Base-by-base conservation (phyloP, 2,113 vertebrate species). In the Sander vitreus region DNA sequence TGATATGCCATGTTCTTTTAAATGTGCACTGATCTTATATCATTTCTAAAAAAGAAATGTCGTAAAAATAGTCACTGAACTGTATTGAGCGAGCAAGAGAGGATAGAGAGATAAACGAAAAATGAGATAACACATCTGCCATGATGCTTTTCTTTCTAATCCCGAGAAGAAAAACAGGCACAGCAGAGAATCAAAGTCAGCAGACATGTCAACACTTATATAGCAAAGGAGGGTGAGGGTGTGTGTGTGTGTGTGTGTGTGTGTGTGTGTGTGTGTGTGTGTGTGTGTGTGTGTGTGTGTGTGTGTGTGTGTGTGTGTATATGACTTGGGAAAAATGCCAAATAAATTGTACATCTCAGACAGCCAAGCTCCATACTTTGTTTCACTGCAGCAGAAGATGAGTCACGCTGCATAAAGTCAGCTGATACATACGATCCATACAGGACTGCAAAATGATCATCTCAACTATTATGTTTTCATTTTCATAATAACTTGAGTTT, bases 291-390 rank as follows among this genome's bases (percentile, higher is more conserved):
- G 25, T 6, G 64, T 2, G 30, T 64, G 51, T 48, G 65, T 64
- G 72, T 10, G 14, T 6, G 39, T 19, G 50, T 62, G 74, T 23
- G 47, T 23, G 50, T 43, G 63, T 60, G 30, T 2, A 62, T 2
- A 23, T n/a, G 16, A 86, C 85, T 92, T 88, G 83, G 92, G 90
- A 93, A 92, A 88, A 93, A 92, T 88, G 94, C 90, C 93, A 93
- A 93, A 87, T 11, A 94, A 90, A 93, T 91, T 91, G 84, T 91
- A 92, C 90, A 92, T 94, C 86, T 80, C 82, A 87, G 73, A 81
- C 83, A 81, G 92, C 90, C 86, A 88, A 91, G 89, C 89, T 86
- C 79, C 88, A 91, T 94, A 90, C 66, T 92, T 91, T 85, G 76
- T 86, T 55, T 83, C 79, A 76, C 65, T 85, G 93, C 93, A 87